Evolutionary conservation across 2,113 vertebrate genomes (phyloP).

Genomic region (Tachycineta bicolor): DNA sequence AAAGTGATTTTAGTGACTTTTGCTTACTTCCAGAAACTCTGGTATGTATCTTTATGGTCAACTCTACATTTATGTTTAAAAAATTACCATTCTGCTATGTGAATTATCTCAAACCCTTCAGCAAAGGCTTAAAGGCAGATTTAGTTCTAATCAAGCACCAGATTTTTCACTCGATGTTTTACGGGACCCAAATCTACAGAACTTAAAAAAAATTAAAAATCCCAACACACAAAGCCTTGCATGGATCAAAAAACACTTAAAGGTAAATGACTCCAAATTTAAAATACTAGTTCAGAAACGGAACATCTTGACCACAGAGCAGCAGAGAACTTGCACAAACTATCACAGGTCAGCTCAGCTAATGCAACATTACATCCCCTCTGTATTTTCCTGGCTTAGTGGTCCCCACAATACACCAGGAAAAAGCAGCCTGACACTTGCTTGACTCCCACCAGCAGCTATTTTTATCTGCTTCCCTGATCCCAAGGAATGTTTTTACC

Average conservation of each 20-base stretch:
- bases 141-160: background rate
- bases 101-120: background rate
- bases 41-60: background rate
- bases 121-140: background rate
- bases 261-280: fast-evolving
- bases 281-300: background rate
- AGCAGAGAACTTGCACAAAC: background rate
- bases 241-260: background rate
- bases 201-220: background rate
- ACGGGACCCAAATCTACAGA: background rate
- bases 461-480: background rate
- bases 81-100: background rate
- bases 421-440: fast-evolving
- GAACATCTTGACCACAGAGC: background rate
- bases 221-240: background rate
- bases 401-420: background rate
- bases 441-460: background rate
- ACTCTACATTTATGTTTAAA: background rate
- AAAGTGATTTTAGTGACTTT: background rate
- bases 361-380: background rate
- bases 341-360: background rate
- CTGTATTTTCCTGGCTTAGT: background rate
- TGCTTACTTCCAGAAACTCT: background rate
- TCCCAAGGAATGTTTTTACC: background rate
- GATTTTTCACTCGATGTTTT: background rate